Conservation (phyloP, 2,888 invertebrate species). For the Tiphia femorata region DNA sequence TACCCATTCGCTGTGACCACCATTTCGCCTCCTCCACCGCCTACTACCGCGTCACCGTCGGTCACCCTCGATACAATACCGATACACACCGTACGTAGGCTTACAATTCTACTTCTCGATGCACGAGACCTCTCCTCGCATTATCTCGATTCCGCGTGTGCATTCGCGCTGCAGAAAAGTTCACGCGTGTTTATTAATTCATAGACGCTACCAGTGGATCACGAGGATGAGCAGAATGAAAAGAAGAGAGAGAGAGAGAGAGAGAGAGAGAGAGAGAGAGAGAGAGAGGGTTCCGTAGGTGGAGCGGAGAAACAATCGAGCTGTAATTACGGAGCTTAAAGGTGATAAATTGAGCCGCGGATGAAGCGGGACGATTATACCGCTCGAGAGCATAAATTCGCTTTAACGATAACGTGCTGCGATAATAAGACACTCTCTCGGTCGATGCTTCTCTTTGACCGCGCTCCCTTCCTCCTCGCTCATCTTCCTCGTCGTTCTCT, state of each 20-base stretch:
- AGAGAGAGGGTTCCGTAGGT: neutral
- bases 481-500: neutral
- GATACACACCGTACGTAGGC: no score
- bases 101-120: no score
- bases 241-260: neutral
- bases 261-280: neutral
- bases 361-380: conserved; percentile 26
- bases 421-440: conserved; percentile 32
- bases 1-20: no score
- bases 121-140: no score
- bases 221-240: no score
- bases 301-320: conserved; percentile 39
- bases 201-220: no score
- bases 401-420: conserved; percentile 37
- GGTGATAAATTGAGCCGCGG: conserved; percentile 42
- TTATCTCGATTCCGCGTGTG: no score
- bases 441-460: conserved; percentile 8
- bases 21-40: no score
- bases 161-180: no score
- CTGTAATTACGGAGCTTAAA: conserved; percentile 46
- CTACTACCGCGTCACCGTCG: no score
- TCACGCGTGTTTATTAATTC: no score
- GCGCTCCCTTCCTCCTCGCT: conserved; percentile 8
- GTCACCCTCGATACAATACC: no score
- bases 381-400: conserved; percentile 38